Evolutionary conservation across 2,888 invertebrate genomes (phyloP).

Genomic region (Diaphora mendica): DNA sequence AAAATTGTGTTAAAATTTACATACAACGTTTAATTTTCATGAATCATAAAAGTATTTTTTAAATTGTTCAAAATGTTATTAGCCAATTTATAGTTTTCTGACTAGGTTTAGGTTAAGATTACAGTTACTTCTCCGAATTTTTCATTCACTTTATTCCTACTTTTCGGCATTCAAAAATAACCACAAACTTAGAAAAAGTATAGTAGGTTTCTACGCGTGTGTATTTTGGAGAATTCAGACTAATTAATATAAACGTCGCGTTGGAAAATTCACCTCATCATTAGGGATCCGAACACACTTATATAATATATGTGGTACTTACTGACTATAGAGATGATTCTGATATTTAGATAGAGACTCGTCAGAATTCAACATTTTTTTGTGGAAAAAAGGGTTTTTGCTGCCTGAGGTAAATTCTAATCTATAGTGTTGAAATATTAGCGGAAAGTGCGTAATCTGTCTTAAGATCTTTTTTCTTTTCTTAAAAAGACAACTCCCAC

Average conservation of each 20-base stretch:
- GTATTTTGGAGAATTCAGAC: neutral
- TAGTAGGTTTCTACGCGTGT: neutral
- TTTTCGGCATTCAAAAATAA: too few species aligned
- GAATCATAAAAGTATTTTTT: constrained; percentile 9
- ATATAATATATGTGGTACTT: neutral
- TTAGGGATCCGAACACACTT: neutral
- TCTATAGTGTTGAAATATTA: neutral
- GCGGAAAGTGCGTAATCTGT: constrained; percentile 11
- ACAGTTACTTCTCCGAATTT: neutral
- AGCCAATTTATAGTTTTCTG: neutral
- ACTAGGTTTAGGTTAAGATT: neutral
- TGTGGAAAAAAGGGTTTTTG: neutral
- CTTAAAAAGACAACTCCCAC: too few species aligned
- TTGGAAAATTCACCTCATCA: neutral
- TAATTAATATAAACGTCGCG: neutral
- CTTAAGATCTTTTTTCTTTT: too few species aligned
- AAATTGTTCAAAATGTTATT: neutral
- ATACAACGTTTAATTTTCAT: constrained; percentile 37
- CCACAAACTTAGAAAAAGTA: too few species aligned
- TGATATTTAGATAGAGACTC: neutral
- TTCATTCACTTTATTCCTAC: neutral
- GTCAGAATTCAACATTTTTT: neutral
- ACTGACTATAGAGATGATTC: neutral
- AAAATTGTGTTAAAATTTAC: constrained; percentile 27
- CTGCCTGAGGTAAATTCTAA: neutral